Base-by-base conservation (phyloP, 1,140 invertebrate species). In the Drosophila parabipectinata region DNA sequence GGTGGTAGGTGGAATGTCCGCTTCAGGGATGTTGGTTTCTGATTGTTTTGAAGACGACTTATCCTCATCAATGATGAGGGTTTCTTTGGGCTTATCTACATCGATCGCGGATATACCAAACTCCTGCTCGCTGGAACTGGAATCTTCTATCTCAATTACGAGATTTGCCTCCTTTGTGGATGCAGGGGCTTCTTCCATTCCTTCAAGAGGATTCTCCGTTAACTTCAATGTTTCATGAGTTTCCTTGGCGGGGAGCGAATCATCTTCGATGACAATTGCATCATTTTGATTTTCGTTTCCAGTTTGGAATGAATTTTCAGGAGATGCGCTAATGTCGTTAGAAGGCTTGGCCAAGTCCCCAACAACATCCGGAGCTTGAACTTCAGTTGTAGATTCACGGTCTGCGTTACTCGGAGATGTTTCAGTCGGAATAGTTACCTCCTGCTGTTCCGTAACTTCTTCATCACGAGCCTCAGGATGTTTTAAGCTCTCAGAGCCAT, bases 101-200 rank as follows among this genome's bases (percentile, higher is more conserved):
- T 44, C 41, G 0, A 30, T 26, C n/a, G n/a, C n/a, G 3, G n/a
- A 8, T 51, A 32, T 9, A 9, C 3, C 6, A 14, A 15, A 3
- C 50, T 24, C 15, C 3, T 32, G 10, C 14, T 21, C 12, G 24
- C 54, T 56, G 4, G 37, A 56, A 12, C 39, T 56, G 5, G 54
- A 56, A 15, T 28, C 39, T 8, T 44, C 39, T 9, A 56, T 9
- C 10, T 56, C 54, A 56, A 56, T 56, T 2, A 56, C n/a, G 14
- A 9, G 15, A 44, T 18, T 9, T 4, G 2, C 0, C 14, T 32
- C n/a, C 4, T 4, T 34, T 5, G 0, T 4, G 8, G 28, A 3
- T 4, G 15, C 28, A 18, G n/a, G n/a, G 1, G 8, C 0, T 3
- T 4, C 8, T 28, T 15, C 15, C 5, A 15, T 18, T 32, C 9